Conservation (phyloP, 2,113 vertebrate species). For the Epinephelus fuscoguttatus region DNA sequence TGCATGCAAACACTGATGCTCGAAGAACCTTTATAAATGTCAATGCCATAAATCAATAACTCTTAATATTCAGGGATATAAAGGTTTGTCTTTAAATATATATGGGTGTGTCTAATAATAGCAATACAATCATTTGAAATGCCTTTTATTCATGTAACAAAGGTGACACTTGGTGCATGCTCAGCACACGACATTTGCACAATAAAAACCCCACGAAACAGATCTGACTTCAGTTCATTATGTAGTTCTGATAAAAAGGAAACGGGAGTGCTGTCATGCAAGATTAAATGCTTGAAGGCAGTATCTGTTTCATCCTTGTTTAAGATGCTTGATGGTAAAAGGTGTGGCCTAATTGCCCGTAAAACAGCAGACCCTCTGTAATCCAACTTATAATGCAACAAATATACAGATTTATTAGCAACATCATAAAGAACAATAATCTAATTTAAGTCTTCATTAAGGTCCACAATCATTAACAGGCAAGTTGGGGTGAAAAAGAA, state of each 20-base stretch:
- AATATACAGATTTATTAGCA: not conserved
- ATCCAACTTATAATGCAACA: not conserved
- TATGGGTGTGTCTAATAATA: constrained; percentile 8
- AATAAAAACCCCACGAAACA: constrained; percentile 46
- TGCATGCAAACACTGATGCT: constrained; percentile 53
- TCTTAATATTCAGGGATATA: constrained; percentile 53
- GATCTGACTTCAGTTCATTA: constrained; percentile 7
- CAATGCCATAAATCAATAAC: constrained; percentile 28
- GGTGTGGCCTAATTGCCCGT: not conserved
- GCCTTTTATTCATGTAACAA: constrained; percentile 25
- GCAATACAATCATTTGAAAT: not conserved
- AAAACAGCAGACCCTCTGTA: not conserved
- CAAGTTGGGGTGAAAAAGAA: too few species aligned
- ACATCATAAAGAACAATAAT: not conserved
- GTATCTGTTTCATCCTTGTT: not conserved
- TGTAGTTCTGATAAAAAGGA: constrained; percentile 35
- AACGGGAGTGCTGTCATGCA: constrained; percentile 32
- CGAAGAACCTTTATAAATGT: constrained; percentile 20
- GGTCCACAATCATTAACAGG: not conserved
- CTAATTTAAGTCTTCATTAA: not conserved
- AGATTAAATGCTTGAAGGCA: constrained; percentile 8
- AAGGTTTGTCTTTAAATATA: constrained; percentile 5
- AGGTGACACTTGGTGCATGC: constrained; percentile 34
- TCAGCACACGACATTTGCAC: constrained; percentile 40
- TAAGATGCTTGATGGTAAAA: not conserved